Evolutionary conservation across 2,797 vertebrate genomes (phyloP), one percentile per base, ranked within the genome.

Genomic region (Gouania willdenowi): DNA sequence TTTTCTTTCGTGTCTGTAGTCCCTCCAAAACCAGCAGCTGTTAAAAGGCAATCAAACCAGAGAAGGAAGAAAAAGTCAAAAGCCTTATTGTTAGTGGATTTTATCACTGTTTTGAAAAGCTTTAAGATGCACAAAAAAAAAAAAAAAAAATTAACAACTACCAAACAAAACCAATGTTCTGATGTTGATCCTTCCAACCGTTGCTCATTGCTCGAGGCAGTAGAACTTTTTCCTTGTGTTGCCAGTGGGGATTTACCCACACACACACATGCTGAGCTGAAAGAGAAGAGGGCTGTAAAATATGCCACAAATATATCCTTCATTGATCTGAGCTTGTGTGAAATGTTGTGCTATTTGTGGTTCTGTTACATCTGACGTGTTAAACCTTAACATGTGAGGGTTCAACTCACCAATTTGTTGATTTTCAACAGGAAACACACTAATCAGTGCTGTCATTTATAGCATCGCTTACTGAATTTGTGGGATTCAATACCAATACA

Each of bases 131-230:
- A 63, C 65, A 58, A 68, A 56, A 78, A 59, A 14, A 14, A 14
- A 14, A 20, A n/a, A n/a, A n/a, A n/a, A n/a, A n/a, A n/a, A n/a
- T n/a, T n/a, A n/a, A n/a, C n/a, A n/a, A n/a, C n/a, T 63, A 62
- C 68, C 72, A 85, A 81, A 79, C 78, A 76, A 83, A 84, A 81
- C 70, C 82, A 87, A 81, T 72, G 71, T 50, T 41, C 55, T 63
- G 51, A 64, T 75, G 61, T 83, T 85, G 77, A 77, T 80, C 79
- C 71, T 67, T 66, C 68, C 71, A 64, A 72, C 76, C 25, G 62
- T 68, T 71, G 67, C 78, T 73, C 69, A 55, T 72, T 53, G 70
- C 73, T 71, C 41, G 63, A 30, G 82, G 79, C 75, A 33, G 51
- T 71, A 64, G 71, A 79, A 85, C 48, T 80, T n/a, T 65, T 30